Base-by-base conservation (phyloP, 2,888 invertebrate species). In the Beris chalybata region DNA sequence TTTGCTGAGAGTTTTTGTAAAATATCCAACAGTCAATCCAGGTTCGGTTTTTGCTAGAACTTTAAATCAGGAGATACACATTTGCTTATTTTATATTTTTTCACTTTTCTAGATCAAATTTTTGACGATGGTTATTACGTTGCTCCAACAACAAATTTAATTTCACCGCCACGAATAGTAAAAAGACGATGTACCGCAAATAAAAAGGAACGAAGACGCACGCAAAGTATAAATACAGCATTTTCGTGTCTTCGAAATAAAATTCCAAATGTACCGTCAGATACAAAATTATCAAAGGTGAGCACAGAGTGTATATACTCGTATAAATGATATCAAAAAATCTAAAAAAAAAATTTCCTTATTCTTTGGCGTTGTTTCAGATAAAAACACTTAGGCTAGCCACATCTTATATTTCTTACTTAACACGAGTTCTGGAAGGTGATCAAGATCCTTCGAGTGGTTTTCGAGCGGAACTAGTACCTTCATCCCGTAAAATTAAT, bases 181-280 rank as follows among this genome's bases (percentile, higher is more conserved):
- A 94, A 93, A 76, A 83, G 92, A 65, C 81, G 95, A 66, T 92
- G 89, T 70, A 95, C 95, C 1, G 96, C 96, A 15, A 97, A 97
- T 79, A 95, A 95, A 81, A 97, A 97, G 78, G 97, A 97, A 77
- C 80, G 97, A 9, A 82, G 95, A 71, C 83, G 97, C 61, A 97
- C 97, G 0, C 92, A 93, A 77, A 94, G 93, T 72, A 97, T 97
- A 71, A 97, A 97, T 81, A 94, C 92, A 59, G 97, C 97, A 0
- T 97, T 97, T 78, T 90, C 94, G 0, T 93, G 94, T 74, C 83
- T 97, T 0, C 82, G 97, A 12, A 95, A 95, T 71, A 93, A 95
- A 79, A 97, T 97, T 74, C 97, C 97, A 0, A 96, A 97, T 76
- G 96, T 97, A 1, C 97, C 97, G 0, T 89, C 93, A 0, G 97